These are phyloP conservation scores for Carassius carassius DNA, from an alignment of 2,113 vertebrate genomes.

Conservation along the genomic window DNA sequence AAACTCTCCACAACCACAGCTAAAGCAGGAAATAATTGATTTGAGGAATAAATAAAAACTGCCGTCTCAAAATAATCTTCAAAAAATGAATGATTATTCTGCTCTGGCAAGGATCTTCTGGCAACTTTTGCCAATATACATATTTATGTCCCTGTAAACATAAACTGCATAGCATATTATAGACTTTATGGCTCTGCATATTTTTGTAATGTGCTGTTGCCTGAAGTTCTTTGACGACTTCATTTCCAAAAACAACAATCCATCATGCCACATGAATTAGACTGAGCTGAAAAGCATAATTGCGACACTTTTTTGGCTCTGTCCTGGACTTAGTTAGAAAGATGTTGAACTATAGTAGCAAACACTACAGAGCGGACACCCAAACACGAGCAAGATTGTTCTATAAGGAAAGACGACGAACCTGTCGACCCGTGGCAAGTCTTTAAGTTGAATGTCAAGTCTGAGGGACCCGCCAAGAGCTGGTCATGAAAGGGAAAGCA, in stretches of 20 bases:
- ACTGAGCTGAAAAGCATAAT: constrained; percentile 4
- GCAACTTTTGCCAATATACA: constrained; percentile 31
- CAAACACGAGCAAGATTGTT: constrained; percentile 16
- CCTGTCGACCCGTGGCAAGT: constrained; percentile 19
- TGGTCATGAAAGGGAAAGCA: constrained; percentile 37
- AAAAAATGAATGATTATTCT: constrained; percentile 28
- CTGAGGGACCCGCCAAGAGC: neutral
- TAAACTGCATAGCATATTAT: constrained; percentile 34
- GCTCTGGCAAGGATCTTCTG: constrained; percentile 32
- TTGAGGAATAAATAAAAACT: neutral
- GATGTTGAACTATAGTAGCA: constrained; percentile 24
- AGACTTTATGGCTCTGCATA: constrained; percentile 43
- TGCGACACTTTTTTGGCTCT: neutral
- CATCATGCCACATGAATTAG: constrained; percentile 19
- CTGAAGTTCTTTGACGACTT: constrained; percentile 35
- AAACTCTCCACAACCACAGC: constrained; percentile 21
- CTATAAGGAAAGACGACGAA: constrained; percentile 33
- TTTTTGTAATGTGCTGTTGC: constrained; percentile 43
- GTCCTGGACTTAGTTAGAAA: neutral
- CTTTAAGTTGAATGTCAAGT: constrained; percentile 41
- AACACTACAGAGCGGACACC: neutral
- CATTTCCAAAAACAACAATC: constrained; percentile 35
- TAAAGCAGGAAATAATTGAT: constrained; percentile 27
- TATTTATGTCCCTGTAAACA: constrained; percentile 40
- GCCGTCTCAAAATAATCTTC: constrained; percentile 21